A percentile compares a stretch with the other conserved stretches of the same genome.
These are phyloP conservation scores for Propithecus coquereli DNA, from an alignment of 2,113 vertebrate genomes.

Conservation along the genomic window DNA sequence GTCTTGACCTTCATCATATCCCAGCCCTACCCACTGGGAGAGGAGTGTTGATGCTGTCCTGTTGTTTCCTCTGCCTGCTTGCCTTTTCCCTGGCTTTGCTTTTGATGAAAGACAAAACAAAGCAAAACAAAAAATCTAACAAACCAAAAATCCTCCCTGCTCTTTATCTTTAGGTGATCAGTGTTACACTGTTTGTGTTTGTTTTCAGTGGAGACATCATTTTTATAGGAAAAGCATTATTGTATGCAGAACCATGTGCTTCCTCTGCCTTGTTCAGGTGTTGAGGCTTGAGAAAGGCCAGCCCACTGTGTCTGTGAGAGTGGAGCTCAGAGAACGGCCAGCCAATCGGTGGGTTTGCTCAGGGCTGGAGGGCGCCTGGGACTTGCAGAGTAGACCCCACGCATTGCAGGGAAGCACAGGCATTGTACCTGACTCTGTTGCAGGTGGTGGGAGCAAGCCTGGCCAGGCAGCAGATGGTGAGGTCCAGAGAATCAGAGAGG, in stretches of 20 bases:
- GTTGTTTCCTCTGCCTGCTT: constrained; percentile 37
- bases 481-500: background rate
- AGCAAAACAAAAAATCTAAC: background rate
- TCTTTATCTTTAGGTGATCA: background rate
- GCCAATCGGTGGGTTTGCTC: too few relatives aligned
- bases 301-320: background rate
- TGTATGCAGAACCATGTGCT: background rate
- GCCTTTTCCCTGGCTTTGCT: constrained; percentile 23
- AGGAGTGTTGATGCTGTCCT: background rate
- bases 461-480: background rate
- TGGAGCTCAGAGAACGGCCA: background rate
- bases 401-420: fast-evolving
- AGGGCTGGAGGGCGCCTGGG: background rate
- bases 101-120: constrained; percentile 13
- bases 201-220: background rate
- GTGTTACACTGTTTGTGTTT: background rate
- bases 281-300: background rate
- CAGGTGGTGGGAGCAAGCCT: background rate
- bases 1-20: background rate
- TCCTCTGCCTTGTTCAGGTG: background rate
- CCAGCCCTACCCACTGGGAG: background rate
- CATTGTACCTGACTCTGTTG: background rate
- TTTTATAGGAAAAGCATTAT: background rate
- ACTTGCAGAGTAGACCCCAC: background rate
- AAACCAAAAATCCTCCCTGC: background rate